These are phyloP conservation scores for Pyrrhosoma nymphula DNA, from an alignment of 2,888 invertebrate genomes.

Conservation along the genomic window DNA sequence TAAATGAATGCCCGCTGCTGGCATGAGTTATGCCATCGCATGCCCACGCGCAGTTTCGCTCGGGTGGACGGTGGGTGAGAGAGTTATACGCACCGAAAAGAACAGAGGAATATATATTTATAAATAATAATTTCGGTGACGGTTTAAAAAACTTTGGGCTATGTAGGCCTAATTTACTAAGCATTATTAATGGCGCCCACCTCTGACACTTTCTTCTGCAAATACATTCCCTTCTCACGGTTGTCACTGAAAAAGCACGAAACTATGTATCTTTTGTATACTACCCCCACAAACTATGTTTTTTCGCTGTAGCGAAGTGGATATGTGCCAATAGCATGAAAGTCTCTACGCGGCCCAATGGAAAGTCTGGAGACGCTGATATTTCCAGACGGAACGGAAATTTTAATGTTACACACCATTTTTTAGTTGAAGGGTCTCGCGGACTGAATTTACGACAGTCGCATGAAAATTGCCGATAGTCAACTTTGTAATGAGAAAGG, in stretches of 20 bases:
- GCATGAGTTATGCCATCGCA: slow-evolving; percentile 59
- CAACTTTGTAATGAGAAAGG: background rate
- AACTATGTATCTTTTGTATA: slow-evolving; percentile 48
- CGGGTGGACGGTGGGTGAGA: background rate
- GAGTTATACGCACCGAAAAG: slow-evolving; percentile 57
- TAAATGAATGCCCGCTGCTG: slow-evolving; percentile 57
- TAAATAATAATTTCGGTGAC: slow-evolving; percentile 65
- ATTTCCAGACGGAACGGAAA: background rate
- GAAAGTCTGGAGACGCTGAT: background rate
- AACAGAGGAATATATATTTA: slow-evolving; percentile 62
- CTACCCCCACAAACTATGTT: slow-evolving; percentile 10
- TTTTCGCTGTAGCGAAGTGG: background rate
- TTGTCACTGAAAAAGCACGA: slow-evolving; percentile 1
- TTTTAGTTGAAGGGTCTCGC: background rate
- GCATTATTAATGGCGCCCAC: slow-evolving; percentile 39
- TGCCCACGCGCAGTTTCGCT: slow-evolving; percentile 66
- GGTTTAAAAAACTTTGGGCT: slow-evolving; percentile 45
- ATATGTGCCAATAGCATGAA: background rate
- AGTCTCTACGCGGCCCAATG: background rate
- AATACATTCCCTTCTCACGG: slow-evolving; percentile 48
- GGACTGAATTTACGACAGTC: background rate
- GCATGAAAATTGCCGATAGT: background rate
- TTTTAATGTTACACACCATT: background rate
- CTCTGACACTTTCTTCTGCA: background rate
- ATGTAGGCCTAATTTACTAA: slow-evolving; percentile 65